phyloP scores from a whole-genome alignment of 2,113 vertebrate species.

The Hippocampus mohnikei region DNA sequence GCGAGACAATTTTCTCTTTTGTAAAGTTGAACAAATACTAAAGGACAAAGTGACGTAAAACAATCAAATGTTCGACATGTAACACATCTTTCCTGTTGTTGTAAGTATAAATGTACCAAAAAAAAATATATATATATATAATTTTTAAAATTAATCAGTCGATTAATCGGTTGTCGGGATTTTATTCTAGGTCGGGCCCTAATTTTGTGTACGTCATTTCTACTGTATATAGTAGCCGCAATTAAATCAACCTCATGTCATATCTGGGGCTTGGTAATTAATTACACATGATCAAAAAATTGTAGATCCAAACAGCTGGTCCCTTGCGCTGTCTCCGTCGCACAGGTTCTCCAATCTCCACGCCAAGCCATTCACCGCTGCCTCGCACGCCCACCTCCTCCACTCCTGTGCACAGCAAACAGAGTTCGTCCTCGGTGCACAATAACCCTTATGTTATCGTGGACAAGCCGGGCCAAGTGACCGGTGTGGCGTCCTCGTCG shows the following conservation, averaged over 20 bases:
- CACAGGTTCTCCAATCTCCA: conserved; percentile 94
- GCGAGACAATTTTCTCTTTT: too few species aligned
- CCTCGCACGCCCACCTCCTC: conserved; percentile 86
- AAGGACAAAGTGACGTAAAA: too few species aligned
- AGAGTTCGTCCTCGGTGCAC: conserved; percentile 79
- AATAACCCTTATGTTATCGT: conserved; percentile 86
- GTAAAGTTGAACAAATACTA: too few species aligned
- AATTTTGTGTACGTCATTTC: too few species aligned
- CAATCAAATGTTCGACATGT: too few species aligned
- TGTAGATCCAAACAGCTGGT: background rate
- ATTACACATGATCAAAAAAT: background rate
- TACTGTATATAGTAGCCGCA: background rate
- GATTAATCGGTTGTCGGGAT: too few species aligned
- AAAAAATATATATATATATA: too few species aligned
- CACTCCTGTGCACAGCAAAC: conserved; percentile 88
- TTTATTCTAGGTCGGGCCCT: too few species aligned
- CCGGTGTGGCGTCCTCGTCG: conserved; percentile 75
- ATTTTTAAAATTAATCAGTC: too few species aligned
- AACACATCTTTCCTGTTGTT: too few species aligned
- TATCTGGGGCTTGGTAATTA: background rate
- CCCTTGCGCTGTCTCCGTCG: background rate
- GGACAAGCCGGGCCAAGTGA: conserved; percentile 86
- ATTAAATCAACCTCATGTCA: background rate
- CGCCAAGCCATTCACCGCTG: conserved; percentile 91
- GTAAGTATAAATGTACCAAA: too few species aligned